Base-by-base conservation (phyloP, 2,797 vertebrate genomes). In the Sandelia bainsii region DNA sequence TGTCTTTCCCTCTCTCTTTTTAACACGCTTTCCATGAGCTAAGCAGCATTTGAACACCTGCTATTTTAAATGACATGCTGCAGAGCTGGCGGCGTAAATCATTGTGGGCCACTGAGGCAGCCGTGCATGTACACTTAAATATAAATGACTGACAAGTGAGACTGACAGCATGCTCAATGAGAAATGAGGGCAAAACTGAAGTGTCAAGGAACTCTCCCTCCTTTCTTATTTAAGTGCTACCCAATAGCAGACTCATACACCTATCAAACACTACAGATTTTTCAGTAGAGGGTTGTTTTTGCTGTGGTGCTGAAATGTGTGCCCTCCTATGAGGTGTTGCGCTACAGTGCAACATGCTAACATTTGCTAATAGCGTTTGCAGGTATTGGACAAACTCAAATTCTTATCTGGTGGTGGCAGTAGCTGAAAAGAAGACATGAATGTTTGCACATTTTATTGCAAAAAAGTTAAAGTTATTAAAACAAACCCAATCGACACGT, bases 1-100 rank as follows among this genome's bases (percentile, higher is more conserved):
- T 77, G 69, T 73, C 80, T 83, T 25, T 62, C 64, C 63, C 64
- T 14, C 63, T 46, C 66, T 64, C 63, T 52, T 76, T 86, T 83
- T 76, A 82, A 83, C 84, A 89, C 22, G 48, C 84, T 93, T 90
- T 91, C 90, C 89, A 85, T 91, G 85, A 89, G 77, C 87, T 90
- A 85, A 91, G 81, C 83, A 89, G 86, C 81, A 59, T 75, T 79
- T 62, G 88, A 90, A 93, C 91, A 93, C 91, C 91, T 93, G 92
- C 88, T 92, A 84, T 88, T 92, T 89, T 81, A 88, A 90, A 91
- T 89, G 85, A 88, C 89, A 86, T 62, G 53, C 80, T 84, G 80
- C 65, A 58, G 80, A 44, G 75, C 69, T 61, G 75, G 62, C 73
- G 75, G 85, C 85, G 86, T 92, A 93, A 92, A 92, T 91, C 88